Evolutionary conservation across 2,888 invertebrate genomes (phyloP).

Genomic region (Dendrolimus pini): DNA sequence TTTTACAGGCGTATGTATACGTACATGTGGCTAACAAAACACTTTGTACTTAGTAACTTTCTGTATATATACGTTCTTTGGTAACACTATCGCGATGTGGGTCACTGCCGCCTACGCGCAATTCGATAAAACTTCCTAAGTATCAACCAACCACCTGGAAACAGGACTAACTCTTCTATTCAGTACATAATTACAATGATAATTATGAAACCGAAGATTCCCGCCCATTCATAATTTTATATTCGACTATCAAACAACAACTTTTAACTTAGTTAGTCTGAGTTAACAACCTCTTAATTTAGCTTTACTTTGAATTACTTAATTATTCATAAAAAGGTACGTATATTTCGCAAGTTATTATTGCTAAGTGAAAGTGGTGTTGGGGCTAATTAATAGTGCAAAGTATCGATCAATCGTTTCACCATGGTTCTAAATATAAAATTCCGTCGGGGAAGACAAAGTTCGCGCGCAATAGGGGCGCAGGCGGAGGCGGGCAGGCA

Average conservation of each 20-base stretch:
- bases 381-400: conserved; percentile 65
- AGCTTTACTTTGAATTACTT: no score
- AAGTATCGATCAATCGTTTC: conserved; percentile 74
- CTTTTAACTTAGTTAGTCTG: no score
- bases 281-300: no score
- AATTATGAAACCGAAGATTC: no score
- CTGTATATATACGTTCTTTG: no score
- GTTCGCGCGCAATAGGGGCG: conserved; percentile 75
- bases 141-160: conserved; percentile 33
- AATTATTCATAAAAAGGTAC: background rate
- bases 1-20: no score
- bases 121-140: conserved; percentile 68
- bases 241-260: no score
- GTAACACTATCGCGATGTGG: conserved; percentile 49
- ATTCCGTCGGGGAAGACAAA: conserved; percentile 73
- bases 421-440: conserved; percentile 76
- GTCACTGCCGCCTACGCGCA: conserved; percentile 71
- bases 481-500: conserved; percentile 44
- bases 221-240: no score
- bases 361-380: conserved; percentile 49
- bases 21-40: no score
- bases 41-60: no score
- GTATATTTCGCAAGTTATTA: conserved; percentile 5
- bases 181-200: no score
- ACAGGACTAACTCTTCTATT: conserved; percentile 15